Percentiles rank a stretch among this genome's conserved stretches.
Conservation (phyloP, 92 coral and sea anemone genomes). For the Muricea muricata region DNA sequence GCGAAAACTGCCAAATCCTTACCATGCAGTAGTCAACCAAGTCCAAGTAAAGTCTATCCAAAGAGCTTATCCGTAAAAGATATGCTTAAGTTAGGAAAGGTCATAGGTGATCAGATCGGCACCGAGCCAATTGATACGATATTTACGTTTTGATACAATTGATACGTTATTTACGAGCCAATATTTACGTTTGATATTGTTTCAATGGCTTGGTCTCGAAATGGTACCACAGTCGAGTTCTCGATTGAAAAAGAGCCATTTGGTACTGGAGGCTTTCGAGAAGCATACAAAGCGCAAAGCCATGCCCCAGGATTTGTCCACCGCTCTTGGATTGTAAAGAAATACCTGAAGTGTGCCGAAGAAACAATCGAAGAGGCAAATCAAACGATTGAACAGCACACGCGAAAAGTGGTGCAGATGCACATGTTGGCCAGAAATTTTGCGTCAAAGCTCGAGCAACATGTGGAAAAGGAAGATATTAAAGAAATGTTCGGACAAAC, state of each 20-base stretch:
- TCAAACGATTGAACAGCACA: constrained; percentile 39
- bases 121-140: neutral
- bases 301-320: neutral
- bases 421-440: constrained; percentile 39
- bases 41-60: constrained; percentile 19
- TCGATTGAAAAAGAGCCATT: constrained; percentile 18
- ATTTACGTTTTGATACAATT: no score
- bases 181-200: constrained; percentile 1
- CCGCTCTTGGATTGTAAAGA: constrained; percentile 38
- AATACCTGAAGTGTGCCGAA: neutral
- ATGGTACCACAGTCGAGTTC: neutral
- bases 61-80: constrained; percentile 18
- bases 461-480: neutral
- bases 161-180: no score
- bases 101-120: neutral
- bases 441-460: neutral
- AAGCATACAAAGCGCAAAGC: constrained; percentile 33
- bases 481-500: constrained; percentile 33
- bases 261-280: constrained; percentile 40
- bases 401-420: constrained; percentile 48
- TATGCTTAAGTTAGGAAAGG: constrained; percentile 21
- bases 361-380: neutral
- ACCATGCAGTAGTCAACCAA: neutral
- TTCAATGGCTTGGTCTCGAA: constrained; percentile 9
- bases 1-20: no score